A percentile compares a stretch with the other conserved stretches of the same genome.
Evolutionary conservation across 2,888 invertebrate species (phyloP).

Genomic region (Phortica okadai): DNA sequence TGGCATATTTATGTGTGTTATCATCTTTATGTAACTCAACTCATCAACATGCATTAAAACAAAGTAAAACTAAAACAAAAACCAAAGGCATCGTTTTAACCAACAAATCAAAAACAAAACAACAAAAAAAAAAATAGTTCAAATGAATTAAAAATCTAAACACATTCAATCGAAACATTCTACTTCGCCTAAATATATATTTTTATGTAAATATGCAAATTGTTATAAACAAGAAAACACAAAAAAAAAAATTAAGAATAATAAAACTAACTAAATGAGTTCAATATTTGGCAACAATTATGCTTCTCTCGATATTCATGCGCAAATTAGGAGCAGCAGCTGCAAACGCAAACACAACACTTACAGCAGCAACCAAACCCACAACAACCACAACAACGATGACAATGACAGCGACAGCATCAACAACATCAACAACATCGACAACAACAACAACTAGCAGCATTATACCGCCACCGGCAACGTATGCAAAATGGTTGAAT

Average conservation of each 20-base stretch:
- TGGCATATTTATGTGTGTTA: slow-evolving; percentile 1
- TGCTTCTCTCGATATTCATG: slow-evolving; percentile 34
- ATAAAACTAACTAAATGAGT: slow-evolving; percentile 47
- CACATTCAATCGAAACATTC: slow-evolving; percentile 40
- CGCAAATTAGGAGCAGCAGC: slow-evolving; percentile 50
- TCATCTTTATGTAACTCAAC: background rate
- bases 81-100: background rate
- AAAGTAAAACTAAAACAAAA: background rate
- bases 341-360: slow-evolving; percentile 36
- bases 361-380: slow-evolving; percentile 37
- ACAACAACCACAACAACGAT: slow-evolving; percentile 39
- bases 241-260: background rate
- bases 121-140: background rate
- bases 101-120: slow-evolving; percentile 29
- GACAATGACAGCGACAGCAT: slow-evolving; percentile 32
- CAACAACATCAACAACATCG: slow-evolving; percentile 35
- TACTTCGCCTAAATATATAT: background rate
- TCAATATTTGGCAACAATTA: slow-evolving; percentile 34
- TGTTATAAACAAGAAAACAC: background rate
- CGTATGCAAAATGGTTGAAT: slow-evolving; percentile 56
- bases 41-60: background rate
- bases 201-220: background rate
- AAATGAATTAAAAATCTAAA: background rate
- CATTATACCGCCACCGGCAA: slow-evolving; percentile 56
- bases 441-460: slow-evolving; percentile 28